Evolutionary conservation across 2,113 vertebrate genomes (phyloP), one percentile per base, ranked within the genome.

Genomic region (Cheirogaleus medius): DNA sequence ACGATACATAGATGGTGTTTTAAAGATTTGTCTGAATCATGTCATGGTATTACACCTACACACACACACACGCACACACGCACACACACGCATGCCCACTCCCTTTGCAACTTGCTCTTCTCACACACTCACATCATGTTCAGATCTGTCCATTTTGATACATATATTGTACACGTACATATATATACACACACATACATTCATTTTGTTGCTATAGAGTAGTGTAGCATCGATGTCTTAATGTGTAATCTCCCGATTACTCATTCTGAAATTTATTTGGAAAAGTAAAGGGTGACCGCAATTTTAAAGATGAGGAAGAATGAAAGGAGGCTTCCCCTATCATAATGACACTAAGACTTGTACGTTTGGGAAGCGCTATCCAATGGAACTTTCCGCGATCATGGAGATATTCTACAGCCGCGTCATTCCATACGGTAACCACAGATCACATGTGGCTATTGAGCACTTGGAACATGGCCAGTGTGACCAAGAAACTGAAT

Each of bases 1-100:
- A 94, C 13, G 86, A 68, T 66, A 86, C 54, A 47, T 34, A 47
- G 71, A 83, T 47, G 56, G 13, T 54, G 69, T 64, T 90, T 94
- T 58, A 27, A 89, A 91, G 39, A 52, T 76, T 86, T 76, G 13
- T 39, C 32, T 91, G 27, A 64, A 76, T 34, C 63, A 23, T 63
- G 2, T 71, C 66, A 81, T 18, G 49, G 4, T 29, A 54, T 49
- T 42, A 66, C 25, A 85, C 11, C 25, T 21, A 20, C 39, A 34
- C 5, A 68, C 25, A 39, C 8, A 44, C 8, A 47, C 34, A n/a
- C 32, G 21, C 1, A 20, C 11, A 52, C 6, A 37, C 27, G 23
- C n/a, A 27, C 1, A 25, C 8, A n/a, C n/a, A 27, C 1, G 20
- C 8, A 37, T 25, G 29, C n/a, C 20, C 1, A 25, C 8, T 58